Base-by-base conservation (phyloP, 2,113 vertebrate species). In the Pteropus alecto region DNA sequence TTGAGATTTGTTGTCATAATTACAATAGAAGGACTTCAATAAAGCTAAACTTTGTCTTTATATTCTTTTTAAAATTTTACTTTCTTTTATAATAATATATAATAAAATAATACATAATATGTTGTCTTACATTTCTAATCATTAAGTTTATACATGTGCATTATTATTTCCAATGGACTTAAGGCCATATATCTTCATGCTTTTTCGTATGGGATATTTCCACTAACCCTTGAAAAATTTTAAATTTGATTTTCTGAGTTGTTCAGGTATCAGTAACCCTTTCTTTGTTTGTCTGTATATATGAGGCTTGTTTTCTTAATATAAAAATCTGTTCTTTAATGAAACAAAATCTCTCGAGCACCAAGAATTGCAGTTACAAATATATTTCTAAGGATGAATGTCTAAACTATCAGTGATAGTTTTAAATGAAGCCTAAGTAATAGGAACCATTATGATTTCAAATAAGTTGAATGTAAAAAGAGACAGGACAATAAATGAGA, bases 391-490 rank as follows among this genome's bases (percentile, higher is more conserved):
- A 94, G 95, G 41, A 58, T 70, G 56, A 67, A 90, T 74, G 43
- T 94, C 83, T 95, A 88, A 97, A 97, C 61, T 83, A 94, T 93
- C 94, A 97, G 7, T 77, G 79, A 60, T 70, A 74, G 43, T 33
- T 97, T 96, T 96, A 94, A 95, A 95, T 97, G 87, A 95, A 98
- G 60, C 15, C 77, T 96, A 95, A 93, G 65, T 94, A 88, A 98
- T 96, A 92, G 41, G 30, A 90, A 96, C 94, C 91, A 95, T 87
- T 90, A 97, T 98, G 86, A 91, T 96, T 98, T 97, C 92, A 13
- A 41, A 96, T 84, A 95, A 97, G 67, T 35, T 68, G 58, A 56
- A 30, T 94, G 91, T 95, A 97, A 74, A 76, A 97, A 85, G 56
- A 98, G 96, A 93, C 2, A 26, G 67, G 91, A 90, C 87, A 90